phyloP scores from a whole-genome alignment of 1,140 invertebrate species.

The Hetaerina americana region DNA sequence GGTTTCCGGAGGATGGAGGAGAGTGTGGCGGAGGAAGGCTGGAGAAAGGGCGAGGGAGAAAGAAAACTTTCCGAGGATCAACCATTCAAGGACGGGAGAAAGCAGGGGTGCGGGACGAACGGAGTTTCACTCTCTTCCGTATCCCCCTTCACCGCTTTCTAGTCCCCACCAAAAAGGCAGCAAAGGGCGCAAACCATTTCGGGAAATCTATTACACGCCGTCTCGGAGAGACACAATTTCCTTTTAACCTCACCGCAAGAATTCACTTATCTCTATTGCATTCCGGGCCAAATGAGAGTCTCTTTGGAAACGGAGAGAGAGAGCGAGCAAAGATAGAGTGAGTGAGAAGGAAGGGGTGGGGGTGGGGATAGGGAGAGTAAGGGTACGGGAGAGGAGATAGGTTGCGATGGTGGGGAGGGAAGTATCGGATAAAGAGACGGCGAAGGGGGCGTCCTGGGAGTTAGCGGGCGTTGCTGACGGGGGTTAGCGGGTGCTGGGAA shows the following conservation, averaged over 20 bases:
- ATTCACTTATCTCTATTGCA: background rate
- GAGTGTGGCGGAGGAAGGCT: no score
- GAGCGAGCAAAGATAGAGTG: background rate
- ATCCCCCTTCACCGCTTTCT: background rate
- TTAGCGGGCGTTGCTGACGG: background rate
- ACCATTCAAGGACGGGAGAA: background rate
- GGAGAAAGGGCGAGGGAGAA: no score
- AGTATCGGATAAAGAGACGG: background rate
- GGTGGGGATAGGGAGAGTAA: background rate
- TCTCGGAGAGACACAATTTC: background rate
- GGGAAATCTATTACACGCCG: background rate
- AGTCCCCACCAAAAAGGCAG: background rate
- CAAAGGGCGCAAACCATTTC: background rate
- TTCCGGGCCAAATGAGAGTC: background rate
- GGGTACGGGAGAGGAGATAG: background rate
- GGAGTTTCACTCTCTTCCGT: background rate
- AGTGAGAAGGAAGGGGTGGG: background rate
- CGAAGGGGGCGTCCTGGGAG: background rate
- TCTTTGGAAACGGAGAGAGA: background rate
- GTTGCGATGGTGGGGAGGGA: background rate
- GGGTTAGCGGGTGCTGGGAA: background rate
- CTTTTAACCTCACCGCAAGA: background rate
- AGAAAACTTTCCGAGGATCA: no score
- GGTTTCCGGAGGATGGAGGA: no score
- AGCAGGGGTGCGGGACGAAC: background rate